phyloP scores from a whole-genome alignment of 2,113 vertebrate species.

The Pterocles orientalis region DNA sequence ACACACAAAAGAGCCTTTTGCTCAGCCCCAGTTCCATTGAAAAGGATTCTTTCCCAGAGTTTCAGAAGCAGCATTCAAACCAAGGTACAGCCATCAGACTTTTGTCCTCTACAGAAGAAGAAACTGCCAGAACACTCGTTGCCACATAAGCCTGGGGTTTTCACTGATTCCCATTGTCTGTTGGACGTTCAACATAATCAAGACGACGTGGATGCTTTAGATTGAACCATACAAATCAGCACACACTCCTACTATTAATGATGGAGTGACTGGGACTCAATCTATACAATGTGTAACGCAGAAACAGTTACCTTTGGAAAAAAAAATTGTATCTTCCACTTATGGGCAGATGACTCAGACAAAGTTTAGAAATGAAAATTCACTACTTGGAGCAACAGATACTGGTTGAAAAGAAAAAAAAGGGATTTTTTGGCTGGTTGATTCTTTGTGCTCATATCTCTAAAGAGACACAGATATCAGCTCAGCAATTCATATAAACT shows the following conservation, averaged over 20 bases:
- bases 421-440: neutral
- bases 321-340: neutral
- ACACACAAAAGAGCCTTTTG: neutral
- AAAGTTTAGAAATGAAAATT: neutral
- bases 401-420: neutral
- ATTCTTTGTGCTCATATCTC: neutral
- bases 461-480: neutral
- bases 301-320: neutral
- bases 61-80: neutral
- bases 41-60: neutral
- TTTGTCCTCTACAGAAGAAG: neutral
- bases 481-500: neutral
- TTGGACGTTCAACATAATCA: neutral
- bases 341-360: neutral
- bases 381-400: neutral
- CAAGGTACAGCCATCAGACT: neutral
- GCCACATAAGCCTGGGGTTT: neutral
- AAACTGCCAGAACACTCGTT: neutral
- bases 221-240: neutral
- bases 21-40: neutral
- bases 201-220: neutral
- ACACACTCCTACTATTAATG: rapidly evolving
- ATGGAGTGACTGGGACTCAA: neutral
- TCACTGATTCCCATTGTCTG: neutral
- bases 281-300: neutral